Base-by-base conservation (phyloP, 2,113 vertebrate genomes). In the Upupa epops region DNA sequence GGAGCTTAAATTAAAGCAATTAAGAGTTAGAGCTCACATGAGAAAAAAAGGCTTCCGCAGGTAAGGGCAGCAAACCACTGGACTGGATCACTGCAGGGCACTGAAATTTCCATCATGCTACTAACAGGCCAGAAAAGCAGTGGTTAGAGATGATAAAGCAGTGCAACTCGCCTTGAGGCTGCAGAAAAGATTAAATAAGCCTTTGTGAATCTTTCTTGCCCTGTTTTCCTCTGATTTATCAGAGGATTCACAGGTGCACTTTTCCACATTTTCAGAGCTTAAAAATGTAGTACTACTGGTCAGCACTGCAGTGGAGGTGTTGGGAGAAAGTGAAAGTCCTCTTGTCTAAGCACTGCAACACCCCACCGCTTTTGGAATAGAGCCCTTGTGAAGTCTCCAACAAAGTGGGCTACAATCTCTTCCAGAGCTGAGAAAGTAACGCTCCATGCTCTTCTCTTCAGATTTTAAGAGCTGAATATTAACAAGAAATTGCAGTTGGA, bases 181-280 rank as follows among this genome's bases (percentile, higher is more conserved):
- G 77, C 28, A 87, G 36, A 52, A 89, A 84, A 95, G 83, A 84
- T 84, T 94, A 89, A 96, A 87, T 31, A 40, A 92, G 58, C 52
- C 45, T 28, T 45, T 55, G 54, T 52, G 69, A 84, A 66, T 92
- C 37, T 65, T 93, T 84, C 89, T 59, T 88, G 26, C n/a, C 61
- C 25, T 34, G 37, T 66, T 90, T 80, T 72, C 36, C 74, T 72
- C 32, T 61, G 66, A 92, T 89, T 79, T 91, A 86, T 69, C 86
- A 82, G 48, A 80, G 49, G 28, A 84, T 64, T 89, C 28, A 11
- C 37, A 90, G 61, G 45, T 90, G n/a, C 29, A 64, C 45, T 36
- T 84, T 84, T 70, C 52, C 58, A 48, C 31, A 32, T 88, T 68
- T 73, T 25, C 36, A 54, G 4, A 1, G 28, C 82, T 90, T 89